Conservation (phyloP, 2,888 invertebrate species). For the Tachina lurida region DNA sequence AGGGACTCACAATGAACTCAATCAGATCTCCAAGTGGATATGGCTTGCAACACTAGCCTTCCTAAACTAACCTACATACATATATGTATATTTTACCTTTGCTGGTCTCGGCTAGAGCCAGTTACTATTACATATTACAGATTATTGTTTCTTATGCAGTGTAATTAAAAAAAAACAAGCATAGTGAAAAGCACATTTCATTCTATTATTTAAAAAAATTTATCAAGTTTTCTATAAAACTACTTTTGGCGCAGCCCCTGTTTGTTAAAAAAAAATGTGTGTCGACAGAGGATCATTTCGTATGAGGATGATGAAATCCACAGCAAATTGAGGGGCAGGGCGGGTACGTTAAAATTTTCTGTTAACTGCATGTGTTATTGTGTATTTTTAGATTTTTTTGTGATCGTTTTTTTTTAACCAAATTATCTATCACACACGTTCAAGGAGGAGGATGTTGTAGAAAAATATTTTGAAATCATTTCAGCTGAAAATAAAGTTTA, state of each 20-base stretch:
- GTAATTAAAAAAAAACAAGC: too few species aligned
- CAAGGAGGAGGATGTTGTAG: conserved; percentile 70
- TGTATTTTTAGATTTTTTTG: conserved; percentile 24
- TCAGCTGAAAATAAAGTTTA: conserved; percentile 64
- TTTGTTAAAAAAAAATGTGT: background rate
- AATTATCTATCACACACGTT: conserved; percentile 56
- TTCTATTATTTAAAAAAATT: too few species aligned
- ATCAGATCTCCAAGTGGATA: too few species aligned
- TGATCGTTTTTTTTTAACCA: conserved; percentile 12
- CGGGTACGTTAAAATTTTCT: background rate
- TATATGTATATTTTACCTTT: too few species aligned
- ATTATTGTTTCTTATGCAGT: too few species aligned
- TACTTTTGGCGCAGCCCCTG: conserved; percentile 12
- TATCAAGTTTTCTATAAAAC: background rate
- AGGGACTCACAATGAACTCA: too few species aligned
- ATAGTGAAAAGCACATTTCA: too few species aligned
- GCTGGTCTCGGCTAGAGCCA: too few species aligned
- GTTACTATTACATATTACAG: too few species aligned
- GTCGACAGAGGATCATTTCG: conserved; percentile 19
- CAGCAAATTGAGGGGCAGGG: background rate
- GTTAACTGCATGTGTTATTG: conserved; percentile 38
- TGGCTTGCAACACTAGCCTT: too few species aligned
- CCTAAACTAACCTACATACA: too few species aligned
- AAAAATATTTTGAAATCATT: conserved; percentile 45
- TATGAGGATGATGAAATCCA: conserved; percentile 17